Evolutionary conservation across 1,140 invertebrate species (phyloP).

Genomic region (Drosophila gunungcola): DNA sequence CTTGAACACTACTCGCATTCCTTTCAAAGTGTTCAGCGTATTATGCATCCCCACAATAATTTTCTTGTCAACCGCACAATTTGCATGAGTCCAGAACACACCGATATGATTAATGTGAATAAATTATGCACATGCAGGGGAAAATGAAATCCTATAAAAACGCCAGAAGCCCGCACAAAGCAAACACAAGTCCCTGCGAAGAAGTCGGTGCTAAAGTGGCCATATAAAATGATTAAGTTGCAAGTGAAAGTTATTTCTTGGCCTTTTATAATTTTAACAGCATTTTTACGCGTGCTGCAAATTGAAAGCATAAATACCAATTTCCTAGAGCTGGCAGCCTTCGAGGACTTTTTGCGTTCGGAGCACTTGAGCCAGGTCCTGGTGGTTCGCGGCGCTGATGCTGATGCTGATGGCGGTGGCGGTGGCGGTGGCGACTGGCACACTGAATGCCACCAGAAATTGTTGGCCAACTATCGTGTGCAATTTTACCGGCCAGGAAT

Average conservation of each 20-base stretch:
- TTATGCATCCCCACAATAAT: constrained; percentile 49
- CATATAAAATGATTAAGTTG: constrained; percentile 79
- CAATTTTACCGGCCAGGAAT: constrained; percentile 59
- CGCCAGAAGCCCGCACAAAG: constrained; percentile 17
- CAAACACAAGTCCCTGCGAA: constrained; percentile 17
- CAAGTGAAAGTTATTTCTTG: constrained; percentile 82
- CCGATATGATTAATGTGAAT: constrained; percentile 58
- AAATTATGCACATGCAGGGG: constrained; percentile 62
- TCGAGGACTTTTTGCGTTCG: constrained; percentile 64
- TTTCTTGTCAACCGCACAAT: constrained; percentile 58
- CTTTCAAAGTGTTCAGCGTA: constrained; percentile 13
- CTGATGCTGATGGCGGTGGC: background rate
- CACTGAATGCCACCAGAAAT: constrained; percentile 50
- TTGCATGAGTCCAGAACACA: constrained; percentile 48
- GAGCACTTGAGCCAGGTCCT: constrained; percentile 62
- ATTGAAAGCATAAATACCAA: constrained; percentile 81
- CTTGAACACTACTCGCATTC: constrained; percentile 11
- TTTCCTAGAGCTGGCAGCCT: constrained; percentile 70
- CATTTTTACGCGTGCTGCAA: constrained; percentile 64
- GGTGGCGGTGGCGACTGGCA: constrained; percentile 12
- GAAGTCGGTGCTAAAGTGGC: constrained; percentile 53
- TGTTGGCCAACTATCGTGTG: constrained; percentile 66
- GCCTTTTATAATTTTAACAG: constrained; percentile 75
- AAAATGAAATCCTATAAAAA: constrained; percentile 39
- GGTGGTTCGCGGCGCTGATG: constrained; percentile 23